Base-by-base conservation (phyloP, 2,797 vertebrate genomes). In the Anguilla anguilla region DNA sequence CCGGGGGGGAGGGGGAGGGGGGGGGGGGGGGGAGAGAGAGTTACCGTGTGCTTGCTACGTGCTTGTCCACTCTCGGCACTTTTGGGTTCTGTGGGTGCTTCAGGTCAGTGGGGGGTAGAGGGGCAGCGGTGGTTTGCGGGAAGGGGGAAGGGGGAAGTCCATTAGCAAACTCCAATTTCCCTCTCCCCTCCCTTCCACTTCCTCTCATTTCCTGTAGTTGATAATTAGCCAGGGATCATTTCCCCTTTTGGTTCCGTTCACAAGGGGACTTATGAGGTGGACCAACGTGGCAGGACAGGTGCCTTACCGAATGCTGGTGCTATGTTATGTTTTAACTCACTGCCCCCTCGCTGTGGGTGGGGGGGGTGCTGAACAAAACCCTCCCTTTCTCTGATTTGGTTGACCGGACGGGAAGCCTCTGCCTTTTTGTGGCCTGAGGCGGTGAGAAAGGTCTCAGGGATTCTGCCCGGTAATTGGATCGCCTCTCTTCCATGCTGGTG, bases 381-480 rank as follows among this genome's bases (percentile, higher is more conserved):
- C 61, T 83, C 3, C 43, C 25, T 83, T 53, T 31, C n/a, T 17
- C 83, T 17, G 15, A 77, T 15, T 31, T 1, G 49, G 10, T 4
- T 84, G 15, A 31, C 83, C 13, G 39, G 28, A 55, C 28, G 6
- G 4, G 17, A 25, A 84, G n/a, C 51, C 83, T 83, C 51, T 25
- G 77, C 39, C 43, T 7, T 13, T 43, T 25, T 46, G 2, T 25
- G 90, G 90, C 90, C 31, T 11, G 9, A 10, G 69, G 69, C 17
- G 1, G 69, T 31, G 69, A 74, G 0, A 89, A 69, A 83, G 92
- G 93, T 93, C 91, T 83, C 28, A 83, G 91, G 93, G 95, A 95
- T 96, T 95, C 96, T 95, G 88, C 4, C 90, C 94, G 15, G 94
- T 95, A 95, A 96, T 95, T 93, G 93, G 94, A 96, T 94, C 94